Evolutionary conservation across 2,888 invertebrate genomes (phyloP).

Genomic region (Euplagia quadripunctaria): DNA sequence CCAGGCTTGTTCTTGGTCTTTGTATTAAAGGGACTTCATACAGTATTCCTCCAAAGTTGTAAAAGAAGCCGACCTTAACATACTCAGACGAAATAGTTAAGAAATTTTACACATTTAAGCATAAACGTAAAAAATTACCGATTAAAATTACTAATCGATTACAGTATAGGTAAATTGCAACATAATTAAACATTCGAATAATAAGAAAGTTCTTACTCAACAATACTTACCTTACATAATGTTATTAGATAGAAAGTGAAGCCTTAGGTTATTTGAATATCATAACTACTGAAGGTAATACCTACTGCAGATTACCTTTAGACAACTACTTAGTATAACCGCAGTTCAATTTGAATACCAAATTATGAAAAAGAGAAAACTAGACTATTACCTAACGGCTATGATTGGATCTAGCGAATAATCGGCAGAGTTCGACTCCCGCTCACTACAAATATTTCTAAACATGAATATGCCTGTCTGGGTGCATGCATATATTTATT

Average conservation of each 20-base stretch:
- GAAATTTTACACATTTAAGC: not conserved
- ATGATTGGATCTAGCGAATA: not conserved
- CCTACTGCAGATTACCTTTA: slow-evolving; percentile 41
- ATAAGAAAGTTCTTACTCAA: slow-evolving; percentile 4
- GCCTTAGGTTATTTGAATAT: slow-evolving; percentile 28
- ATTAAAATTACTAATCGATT: slow-evolving; percentile 1
- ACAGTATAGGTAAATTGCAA: not conserved
- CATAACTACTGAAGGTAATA: slow-evolving; percentile 23
- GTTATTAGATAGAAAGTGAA: slow-evolving; percentile 49
- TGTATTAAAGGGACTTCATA: too few relatives aligned
- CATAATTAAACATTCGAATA: slow-evolving; percentile 16
- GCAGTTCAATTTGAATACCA: slow-evolving; percentile 21
- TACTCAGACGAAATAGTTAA: not conserved
- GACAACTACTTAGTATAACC: slow-evolving; percentile 50
- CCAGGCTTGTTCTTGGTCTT: too few relatives aligned
- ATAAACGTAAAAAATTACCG: slow-evolving; percentile 3
- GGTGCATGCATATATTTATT: too few relatives aligned
- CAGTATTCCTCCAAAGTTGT: too few relatives aligned
- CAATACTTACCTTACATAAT: slow-evolving; percentile 21
- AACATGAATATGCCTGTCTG: too few relatives aligned
- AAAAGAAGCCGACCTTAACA: not conserved
- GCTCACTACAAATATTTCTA: too few relatives aligned
- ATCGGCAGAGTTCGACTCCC: too few relatives aligned
- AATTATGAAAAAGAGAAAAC: slow-evolving; percentile 17
- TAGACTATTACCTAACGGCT: not conserved